Percentiles rank a stretch among this genome's conserved stretches.
Evolutionary conservation across 2,797 vertebrate genomes (phyloP).

Genomic region (Cyclura pinguis): DNA sequence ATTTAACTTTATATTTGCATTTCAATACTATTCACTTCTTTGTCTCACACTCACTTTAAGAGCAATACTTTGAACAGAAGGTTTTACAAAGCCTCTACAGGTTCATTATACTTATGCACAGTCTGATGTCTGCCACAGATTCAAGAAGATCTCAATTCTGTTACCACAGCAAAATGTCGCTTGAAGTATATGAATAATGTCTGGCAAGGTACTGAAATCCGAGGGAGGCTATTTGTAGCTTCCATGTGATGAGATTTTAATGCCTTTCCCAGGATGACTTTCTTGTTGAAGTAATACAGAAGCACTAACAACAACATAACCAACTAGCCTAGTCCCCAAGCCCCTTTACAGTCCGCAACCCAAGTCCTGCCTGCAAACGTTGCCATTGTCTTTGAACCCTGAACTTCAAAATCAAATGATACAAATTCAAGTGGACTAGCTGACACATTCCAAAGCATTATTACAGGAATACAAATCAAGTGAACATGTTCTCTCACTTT

Average conservation of each 20-base stretch:
- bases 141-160: background rate
- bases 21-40: background rate
- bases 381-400: background rate
- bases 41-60: background rate
- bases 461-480: background rate
- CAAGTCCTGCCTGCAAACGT: background rate
- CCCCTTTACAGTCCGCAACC: background rate
- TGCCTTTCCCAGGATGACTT: background rate
- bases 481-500: background rate
- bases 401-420: background rate
- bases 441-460: background rate
- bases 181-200: background rate
- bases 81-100: background rate
- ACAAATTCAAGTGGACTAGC: background rate
- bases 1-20: background rate
- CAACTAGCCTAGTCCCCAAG: background rate
- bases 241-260: background rate
- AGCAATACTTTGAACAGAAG: background rate
- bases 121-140: background rate
- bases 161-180: background rate
- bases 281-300: background rate
- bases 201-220: background rate
- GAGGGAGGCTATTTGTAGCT: background rate
- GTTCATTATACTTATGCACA: background rate
- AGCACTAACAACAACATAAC: background rate